Evolutionary conservation across 2,888 invertebrate genomes (phyloP).

Genomic region (Drosophila fungiperda): DNA sequence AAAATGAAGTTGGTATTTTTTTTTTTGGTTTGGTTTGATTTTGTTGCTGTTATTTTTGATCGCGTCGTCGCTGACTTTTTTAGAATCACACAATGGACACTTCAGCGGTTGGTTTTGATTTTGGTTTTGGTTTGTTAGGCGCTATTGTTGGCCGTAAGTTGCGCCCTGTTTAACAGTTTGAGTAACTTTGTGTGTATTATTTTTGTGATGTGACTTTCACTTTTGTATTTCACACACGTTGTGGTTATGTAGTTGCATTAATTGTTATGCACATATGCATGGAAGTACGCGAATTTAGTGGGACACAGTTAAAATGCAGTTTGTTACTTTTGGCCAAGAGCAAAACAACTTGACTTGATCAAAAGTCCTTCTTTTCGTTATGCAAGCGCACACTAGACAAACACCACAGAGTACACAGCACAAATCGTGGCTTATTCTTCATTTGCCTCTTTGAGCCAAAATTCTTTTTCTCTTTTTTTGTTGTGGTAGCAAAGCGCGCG

Average conservation of each 20-base stretch:
- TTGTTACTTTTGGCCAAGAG: not conserved
- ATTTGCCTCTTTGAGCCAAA: slow-evolving; percentile 12
- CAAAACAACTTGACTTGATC: slow-evolving; percentile 38
- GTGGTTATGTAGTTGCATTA: slow-evolving; percentile 52
- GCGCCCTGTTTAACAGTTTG: slow-evolving; percentile 58
- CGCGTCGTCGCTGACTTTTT: slow-evolving; percentile 22
- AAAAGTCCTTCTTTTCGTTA: slow-evolving; percentile 43
- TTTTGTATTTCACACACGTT: slow-evolving; percentile 40
- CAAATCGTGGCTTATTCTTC: slow-evolving; percentile 20
- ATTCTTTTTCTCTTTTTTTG: slow-evolving; percentile 21
- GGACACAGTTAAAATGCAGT: slow-evolving; percentile 28
- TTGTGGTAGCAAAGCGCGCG: slow-evolving; percentile 61
- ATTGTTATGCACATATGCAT: slow-evolving; percentile 5
- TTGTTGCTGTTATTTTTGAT: slow-evolving; percentile 27
- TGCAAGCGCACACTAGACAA: slow-evolving; percentile 29
- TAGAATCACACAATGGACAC: slow-evolving; percentile 77
- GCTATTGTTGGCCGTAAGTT: slow-evolving; percentile 46
- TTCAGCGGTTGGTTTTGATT: slow-evolving; percentile 10
- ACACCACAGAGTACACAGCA: slow-evolving; percentile 20
- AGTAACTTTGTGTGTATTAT: slow-evolving; percentile 33
- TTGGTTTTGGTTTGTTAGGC: slow-evolving; percentile 53
- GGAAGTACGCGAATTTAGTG: slow-evolving; percentile 21
- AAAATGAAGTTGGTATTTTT: slow-evolving; percentile 33
- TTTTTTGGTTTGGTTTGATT: slow-evolving; percentile 30
- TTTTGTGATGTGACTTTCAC: slow-evolving; percentile 57